These are phyloP conservation scores for Heliconius melpomene DNA, from an alignment of 1,140 invertebrate genomes.

Conservation along the genomic window DNA sequence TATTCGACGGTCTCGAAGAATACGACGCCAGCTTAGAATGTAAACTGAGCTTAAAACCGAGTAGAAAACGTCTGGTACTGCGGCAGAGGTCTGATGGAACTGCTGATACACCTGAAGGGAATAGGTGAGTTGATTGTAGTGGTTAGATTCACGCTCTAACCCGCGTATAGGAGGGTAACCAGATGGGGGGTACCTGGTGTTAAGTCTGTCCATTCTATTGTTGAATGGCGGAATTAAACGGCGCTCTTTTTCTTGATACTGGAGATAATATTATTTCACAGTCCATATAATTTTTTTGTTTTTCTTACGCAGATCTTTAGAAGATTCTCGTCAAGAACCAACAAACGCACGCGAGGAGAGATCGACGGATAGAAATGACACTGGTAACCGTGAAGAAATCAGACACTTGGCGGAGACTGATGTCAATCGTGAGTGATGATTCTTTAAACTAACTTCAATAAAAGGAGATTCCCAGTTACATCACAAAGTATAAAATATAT, in stretches of 20 bases:
- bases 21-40: constrained; percentile 84
- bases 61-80: constrained; percentile 84
- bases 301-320: not conserved
- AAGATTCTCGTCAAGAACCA: constrained; percentile 1
- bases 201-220: not conserved
- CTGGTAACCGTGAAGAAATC: not conserved
- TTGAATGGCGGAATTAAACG: no score
- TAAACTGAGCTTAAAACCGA: constrained; percentile 84
- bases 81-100: constrained; percentile 14
- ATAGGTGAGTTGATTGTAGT: constrained; percentile 14
- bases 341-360: not conserved
- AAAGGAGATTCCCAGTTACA: not conserved
- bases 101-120: constrained; percentile 12
- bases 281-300: not conserved
- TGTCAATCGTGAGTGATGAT: not conserved
- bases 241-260: no score
- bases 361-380: not conserved
- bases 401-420: not conserved
- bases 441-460: no score
- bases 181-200: not conserved
- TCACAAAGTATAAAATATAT: not conserved
- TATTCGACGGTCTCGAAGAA: constrained; percentile 87
- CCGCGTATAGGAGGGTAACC: not conserved
- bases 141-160: not conserved
- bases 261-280: not conserved